Conservation (phyloP, 2,888 invertebrate genomes). For the Sphaerophoria rueppellii region DNA sequence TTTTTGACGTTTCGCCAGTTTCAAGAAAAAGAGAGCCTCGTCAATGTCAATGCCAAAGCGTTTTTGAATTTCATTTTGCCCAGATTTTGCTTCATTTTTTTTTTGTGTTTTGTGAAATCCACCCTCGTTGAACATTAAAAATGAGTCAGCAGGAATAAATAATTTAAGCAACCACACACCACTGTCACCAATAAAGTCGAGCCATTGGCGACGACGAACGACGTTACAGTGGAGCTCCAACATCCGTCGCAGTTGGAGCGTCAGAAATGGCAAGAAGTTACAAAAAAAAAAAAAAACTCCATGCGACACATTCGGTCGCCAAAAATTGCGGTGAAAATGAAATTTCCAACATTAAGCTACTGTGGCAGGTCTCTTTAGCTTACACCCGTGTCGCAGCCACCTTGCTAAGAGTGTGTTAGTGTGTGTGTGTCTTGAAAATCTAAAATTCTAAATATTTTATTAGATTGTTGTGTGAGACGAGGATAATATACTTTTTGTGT, state of each 20-base stretch:
- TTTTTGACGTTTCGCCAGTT: conserved; percentile 61
- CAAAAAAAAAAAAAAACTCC: background rate
- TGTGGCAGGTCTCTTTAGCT: conserved; percentile 37
- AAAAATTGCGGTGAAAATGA: conserved; percentile 66
- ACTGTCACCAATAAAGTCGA: conserved; percentile 47
- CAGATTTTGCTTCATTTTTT: conserved; percentile 25
- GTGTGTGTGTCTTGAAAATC: conserved; percentile 54
- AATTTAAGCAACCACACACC: conserved; percentile 57
- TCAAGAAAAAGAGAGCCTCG: conserved; percentile 28
- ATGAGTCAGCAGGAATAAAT: conserved; percentile 68
- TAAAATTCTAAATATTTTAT: conserved; percentile 74
- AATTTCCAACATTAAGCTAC: conserved; percentile 65
- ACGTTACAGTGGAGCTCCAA: background rate
- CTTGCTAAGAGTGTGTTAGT: conserved; percentile 22
- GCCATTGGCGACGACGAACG: background rate
- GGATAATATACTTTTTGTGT: conserved; percentile 72
- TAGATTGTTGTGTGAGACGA: conserved; percentile 64
- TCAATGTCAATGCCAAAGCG: conserved; percentile 60
- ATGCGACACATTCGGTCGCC: conserved; percentile 55
- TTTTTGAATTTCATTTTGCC: conserved; percentile 37
- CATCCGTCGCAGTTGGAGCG: background rate
- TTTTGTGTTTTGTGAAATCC: conserved; percentile 32
- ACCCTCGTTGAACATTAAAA: conserved; percentile 63
- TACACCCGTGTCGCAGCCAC: background rate
- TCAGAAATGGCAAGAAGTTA: background rate